These are phyloP conservation scores for Drosophila guanche DNA, from an alignment of 1,140 invertebrate species.

Conservation along the genomic window DNA sequence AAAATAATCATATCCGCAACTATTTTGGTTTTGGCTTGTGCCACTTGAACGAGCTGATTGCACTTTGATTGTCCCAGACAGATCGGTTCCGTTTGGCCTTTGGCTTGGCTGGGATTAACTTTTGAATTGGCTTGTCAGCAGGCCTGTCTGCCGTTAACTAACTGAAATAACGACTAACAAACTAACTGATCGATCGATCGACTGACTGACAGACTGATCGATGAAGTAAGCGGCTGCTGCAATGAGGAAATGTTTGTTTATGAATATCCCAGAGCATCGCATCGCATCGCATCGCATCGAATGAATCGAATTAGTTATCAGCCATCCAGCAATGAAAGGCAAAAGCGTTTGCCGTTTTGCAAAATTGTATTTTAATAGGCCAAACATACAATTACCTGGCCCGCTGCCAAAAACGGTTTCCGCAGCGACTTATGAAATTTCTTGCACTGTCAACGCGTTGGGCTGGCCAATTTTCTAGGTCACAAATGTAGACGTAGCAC, in stretches of 20 bases:
- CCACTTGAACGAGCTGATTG: conserved; percentile 53
- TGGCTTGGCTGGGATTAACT: conserved; percentile 20
- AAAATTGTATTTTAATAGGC: conserved; percentile 62
- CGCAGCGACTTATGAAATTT: conserved; percentile 49
- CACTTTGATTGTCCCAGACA: conserved; percentile 47
- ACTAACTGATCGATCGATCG: conserved; percentile 31
- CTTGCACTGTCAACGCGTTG: conserved; percentile 23
- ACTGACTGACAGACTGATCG: conserved; percentile 16
- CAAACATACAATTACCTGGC: conserved; percentile 61
- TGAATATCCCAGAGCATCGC: conserved; percentile 16
- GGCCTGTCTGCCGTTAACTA: conserved; percentile 13
- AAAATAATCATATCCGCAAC: conserved; percentile 36
- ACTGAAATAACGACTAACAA: conserved; percentile 6
- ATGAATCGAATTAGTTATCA: background rate
- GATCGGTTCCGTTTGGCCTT: conserved; percentile 40
- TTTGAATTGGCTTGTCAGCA: conserved; percentile 16
- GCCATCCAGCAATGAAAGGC: conserved; percentile 34
- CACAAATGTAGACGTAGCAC: conserved; percentile 9
- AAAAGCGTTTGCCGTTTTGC: conserved; percentile 35
- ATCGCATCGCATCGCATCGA: background rate
- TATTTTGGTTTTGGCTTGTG: conserved; percentile 48
- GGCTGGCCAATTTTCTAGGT: conserved; percentile 60
- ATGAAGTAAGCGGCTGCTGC: conserved; percentile 48
- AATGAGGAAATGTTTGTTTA: conserved; percentile 67
- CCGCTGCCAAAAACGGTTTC: conserved; percentile 55